These are phyloP conservation scores for Sebastes taczanowskii DNA, from an alignment of 2,797 vertebrate genomes.

Conservation along the genomic window DNA sequence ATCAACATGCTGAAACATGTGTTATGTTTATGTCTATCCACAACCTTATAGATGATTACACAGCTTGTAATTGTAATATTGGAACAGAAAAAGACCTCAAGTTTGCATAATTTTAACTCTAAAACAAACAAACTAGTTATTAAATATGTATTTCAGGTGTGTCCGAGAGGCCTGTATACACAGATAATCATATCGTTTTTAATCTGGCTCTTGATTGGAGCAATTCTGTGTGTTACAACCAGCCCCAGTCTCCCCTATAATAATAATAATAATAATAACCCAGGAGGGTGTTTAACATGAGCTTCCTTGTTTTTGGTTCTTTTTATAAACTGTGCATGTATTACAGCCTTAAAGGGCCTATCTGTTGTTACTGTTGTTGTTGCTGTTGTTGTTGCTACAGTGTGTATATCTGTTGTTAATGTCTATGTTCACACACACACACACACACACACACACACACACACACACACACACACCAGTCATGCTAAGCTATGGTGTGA, in stretches of 20 bases:
- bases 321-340: slow-evolving; percentile 64
- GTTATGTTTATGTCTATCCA: background rate
- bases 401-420: slow-evolving; percentile 57
- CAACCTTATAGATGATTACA: background rate
- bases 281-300: background rate
- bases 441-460: background rate
- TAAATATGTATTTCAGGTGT: background rate
- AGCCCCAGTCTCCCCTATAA: slow-evolving; percentile 29
- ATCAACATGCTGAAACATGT: background rate
- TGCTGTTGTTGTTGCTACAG: slow-evolving; percentile 42
- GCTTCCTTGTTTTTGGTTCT: slow-evolving; percentile 20
- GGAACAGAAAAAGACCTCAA: background rate
- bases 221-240: background rate
- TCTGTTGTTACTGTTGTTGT: slow-evolving; percentile 58
- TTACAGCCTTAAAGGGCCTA: slow-evolving; percentile 18
- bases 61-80: background rate
- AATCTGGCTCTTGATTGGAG: background rate
- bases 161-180: background rate
- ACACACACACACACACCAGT: slow-evolving; percentile 39
- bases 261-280: too few relatives aligned
- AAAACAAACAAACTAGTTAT: background rate
- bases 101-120: background rate
- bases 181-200: background rate
- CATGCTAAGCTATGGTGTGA: slow-evolving; percentile 71
- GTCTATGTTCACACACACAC: slow-evolving; percentile 17